phyloP scores from a whole-genome alignment of 2,888 invertebrate species.

The Tetragonisca angustula region DNA sequence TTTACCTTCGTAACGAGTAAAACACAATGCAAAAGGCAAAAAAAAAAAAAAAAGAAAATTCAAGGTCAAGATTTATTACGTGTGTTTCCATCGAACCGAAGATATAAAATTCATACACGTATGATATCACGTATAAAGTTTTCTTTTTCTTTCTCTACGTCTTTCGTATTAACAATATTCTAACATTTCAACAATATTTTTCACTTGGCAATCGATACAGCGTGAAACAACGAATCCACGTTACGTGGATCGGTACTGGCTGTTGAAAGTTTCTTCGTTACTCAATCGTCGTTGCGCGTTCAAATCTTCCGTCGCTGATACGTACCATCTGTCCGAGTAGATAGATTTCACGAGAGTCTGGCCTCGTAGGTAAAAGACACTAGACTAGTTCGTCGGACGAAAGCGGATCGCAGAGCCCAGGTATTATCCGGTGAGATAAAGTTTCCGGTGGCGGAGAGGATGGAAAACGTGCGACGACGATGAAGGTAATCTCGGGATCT shows the following conservation, averaged over 20 bases:
- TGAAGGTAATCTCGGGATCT: constrained; percentile 67
- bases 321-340: constrained; percentile 37
- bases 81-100: no score
- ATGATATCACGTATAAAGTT: no score
- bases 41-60: no score
- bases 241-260: not conserved
- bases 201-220: not conserved
- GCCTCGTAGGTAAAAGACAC: constrained; percentile 20
- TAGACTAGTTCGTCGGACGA: constrained; percentile 42
- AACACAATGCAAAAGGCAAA: no score
- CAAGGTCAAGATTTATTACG: no score
- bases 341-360: constrained; percentile 52
- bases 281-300: no score
- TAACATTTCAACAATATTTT: not conserved
- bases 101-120: no score
- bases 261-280: no score
- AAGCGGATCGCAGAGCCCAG: constrained; percentile 64
- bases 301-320: constrained; percentile 36
- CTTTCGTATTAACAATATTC: no score
- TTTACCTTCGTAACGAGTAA: no score
- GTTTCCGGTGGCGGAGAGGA: constrained; percentile 71
- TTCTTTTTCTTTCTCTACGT: no score
- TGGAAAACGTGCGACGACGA: constrained; percentile 55
- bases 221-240: no score
- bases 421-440: constrained; percentile 73